Evolutionary conservation across 92 coral and sea anemone genomes (phyloP).

Genomic region (Plumapathes pennacea): DNA sequence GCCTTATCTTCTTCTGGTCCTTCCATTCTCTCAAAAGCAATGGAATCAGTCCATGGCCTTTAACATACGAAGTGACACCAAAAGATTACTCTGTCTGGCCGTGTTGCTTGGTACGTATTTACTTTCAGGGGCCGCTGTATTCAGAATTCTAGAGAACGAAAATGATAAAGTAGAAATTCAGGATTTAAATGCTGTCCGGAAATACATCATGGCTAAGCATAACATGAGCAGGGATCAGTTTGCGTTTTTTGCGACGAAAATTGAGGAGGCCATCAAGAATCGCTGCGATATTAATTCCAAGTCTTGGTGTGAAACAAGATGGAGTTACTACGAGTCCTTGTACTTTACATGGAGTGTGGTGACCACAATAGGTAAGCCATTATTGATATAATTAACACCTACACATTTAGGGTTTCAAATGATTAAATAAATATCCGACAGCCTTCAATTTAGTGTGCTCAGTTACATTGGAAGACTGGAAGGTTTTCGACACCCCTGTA

Average conservation of each 20-base stretch:
- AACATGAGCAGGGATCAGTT: conserved; percentile 80
- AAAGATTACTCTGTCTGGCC: conserved; percentile 69
- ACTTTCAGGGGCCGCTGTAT: conserved; percentile 91
- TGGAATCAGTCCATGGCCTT: conserved; percentile 79
- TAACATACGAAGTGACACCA: conserved; percentile 70
- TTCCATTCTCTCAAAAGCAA: too few relatives aligned
- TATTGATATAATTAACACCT: too few relatives aligned
- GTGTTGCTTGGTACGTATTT: conserved; percentile 77
- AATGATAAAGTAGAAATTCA: conserved; percentile 61
- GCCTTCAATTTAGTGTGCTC: too few relatives aligned
- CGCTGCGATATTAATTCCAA: conserved; percentile 84
- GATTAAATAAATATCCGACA: too few relatives aligned
- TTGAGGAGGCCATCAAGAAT: conserved; percentile 71
- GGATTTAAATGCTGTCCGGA: conserved; percentile 66
- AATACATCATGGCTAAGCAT: conserved; percentile 46
- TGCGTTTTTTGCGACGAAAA: conserved; percentile 68
- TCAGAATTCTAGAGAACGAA: conserved; percentile 89
- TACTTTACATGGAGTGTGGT: conserved; percentile 98
- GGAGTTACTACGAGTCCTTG: conserved; percentile 95
- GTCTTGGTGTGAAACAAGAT: conserved; percentile 84
- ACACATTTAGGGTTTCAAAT: too few relatives aligned
- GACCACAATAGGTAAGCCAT: conserved; percentile 86
- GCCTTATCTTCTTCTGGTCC: too few relatives aligned
- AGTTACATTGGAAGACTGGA: too few relatives aligned
- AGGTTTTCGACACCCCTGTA: too few relatives aligned